These are phyloP conservation scores for Pollenia griseotomentosa DNA, from an alignment of 2,888 invertebrate species.

Conservation along the genomic window DNA sequence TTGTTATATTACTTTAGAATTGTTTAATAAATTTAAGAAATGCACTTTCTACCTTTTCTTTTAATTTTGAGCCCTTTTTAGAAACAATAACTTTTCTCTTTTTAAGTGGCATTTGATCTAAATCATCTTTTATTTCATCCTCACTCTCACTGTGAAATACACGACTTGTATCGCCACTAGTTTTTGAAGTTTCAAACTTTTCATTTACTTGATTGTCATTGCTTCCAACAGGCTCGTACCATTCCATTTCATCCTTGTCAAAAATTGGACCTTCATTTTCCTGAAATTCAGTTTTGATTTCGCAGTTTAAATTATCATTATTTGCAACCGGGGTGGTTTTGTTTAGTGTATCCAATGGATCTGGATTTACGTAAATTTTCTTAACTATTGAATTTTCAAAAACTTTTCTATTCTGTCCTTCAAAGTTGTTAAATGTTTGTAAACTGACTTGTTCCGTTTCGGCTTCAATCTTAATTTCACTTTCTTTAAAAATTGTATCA, in stretches of 20 bases:
- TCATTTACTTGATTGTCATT: not conserved
- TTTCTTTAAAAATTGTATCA: conserved; percentile 6
- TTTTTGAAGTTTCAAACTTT: not conserved
- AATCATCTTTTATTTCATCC: conserved; percentile 2
- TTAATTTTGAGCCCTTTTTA: not conserved
- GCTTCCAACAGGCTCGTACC: not conserved
- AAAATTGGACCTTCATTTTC: not conserved
- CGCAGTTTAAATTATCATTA: not conserved
- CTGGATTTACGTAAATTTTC: not conserved
- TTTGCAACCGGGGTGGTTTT: not conserved
- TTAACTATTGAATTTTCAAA: not conserved
- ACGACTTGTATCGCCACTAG: not conserved
- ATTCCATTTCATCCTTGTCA: not conserved
- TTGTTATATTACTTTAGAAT: not conserved
- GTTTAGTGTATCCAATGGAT: conserved; percentile 32
- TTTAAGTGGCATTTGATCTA: conserved; percentile 25
- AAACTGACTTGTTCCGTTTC: conserved; percentile 31
- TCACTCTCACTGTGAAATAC: not conserved
- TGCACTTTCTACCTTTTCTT: conserved; percentile 16
- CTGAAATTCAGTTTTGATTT: conserved; percentile 15
- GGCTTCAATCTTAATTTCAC: conserved; percentile 35
- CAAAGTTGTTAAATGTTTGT: not conserved
- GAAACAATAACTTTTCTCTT: conserved; percentile 16
- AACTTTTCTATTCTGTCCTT: not conserved
- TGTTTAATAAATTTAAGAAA: not conserved